phyloP scores from a whole-genome alignment of 2,888 invertebrate species.

The Argynnis bischoffii region DNA sequence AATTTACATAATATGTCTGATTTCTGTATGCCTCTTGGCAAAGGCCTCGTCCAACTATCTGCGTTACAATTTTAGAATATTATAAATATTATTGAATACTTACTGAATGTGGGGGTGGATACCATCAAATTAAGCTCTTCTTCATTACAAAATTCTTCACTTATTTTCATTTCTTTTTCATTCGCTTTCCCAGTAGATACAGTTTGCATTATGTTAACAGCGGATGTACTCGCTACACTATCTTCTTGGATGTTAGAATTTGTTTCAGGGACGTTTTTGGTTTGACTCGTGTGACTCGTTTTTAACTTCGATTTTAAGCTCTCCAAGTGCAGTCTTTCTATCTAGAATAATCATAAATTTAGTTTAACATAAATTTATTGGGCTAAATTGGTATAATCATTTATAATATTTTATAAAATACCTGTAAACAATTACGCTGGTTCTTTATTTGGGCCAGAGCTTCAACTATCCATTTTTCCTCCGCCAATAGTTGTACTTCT shows the following conservation, averaged over 20 bases:
- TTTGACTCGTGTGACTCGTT: constrained; percentile 18
- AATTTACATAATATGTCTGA: too few species aligned
- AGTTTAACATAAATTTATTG: not conserved
- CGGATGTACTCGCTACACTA: constrained; percentile 34
- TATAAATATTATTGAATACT: constrained; percentile 30
- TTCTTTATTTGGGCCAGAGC: constrained; percentile 57
- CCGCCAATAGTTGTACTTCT: constrained; percentile 63
- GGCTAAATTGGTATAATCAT: not conserved
- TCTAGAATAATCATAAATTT: constrained; percentile 49
- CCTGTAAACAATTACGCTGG: constrained; percentile 66
- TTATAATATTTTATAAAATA: constrained; percentile 31
- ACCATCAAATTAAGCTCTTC: constrained; percentile 57
- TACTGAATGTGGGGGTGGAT: constrained; percentile 51
- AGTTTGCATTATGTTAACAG: constrained; percentile 45
- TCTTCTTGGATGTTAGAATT: constrained; percentile 8
- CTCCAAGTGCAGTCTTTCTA: constrained; percentile 67
- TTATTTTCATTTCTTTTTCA: constrained; percentile 27
- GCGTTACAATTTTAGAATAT: too few species aligned
- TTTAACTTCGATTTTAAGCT: constrained; percentile 49
- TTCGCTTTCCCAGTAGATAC: constrained; percentile 10
- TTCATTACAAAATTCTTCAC: constrained; percentile 52
- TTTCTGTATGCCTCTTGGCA: too few species aligned
- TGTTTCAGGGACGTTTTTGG: constrained; percentile 17
- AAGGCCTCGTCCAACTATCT: too few species aligned
- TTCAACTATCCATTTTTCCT: constrained; percentile 66